Evolutionary conservation across 2,797 vertebrate species (phyloP).

Genomic region (Salarias fasciatus): DNA sequence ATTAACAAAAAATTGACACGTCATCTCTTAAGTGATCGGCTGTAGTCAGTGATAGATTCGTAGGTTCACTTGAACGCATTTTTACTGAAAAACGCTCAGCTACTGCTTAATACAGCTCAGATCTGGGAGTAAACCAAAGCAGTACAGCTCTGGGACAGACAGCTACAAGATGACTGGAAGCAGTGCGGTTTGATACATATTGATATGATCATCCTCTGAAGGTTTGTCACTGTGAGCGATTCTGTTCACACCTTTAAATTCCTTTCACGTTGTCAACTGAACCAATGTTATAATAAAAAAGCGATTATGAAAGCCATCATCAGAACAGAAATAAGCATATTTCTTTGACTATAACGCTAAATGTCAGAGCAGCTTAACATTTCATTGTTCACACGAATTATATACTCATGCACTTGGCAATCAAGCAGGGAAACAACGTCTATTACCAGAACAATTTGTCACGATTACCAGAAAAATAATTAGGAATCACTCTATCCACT

Average conservation of each 20-base stretch:
- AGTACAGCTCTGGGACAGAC: background rate
- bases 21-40: background rate
- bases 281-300: background rate
- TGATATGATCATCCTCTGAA: background rate
- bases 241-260: background rate
- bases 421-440: background rate
- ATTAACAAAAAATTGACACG: background rate
- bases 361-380: too few relatives aligned
- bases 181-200: background rate
- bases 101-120: background rate
- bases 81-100: background rate
- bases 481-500: too few relatives aligned
- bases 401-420: background rate
- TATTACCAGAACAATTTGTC: too few relatives aligned
- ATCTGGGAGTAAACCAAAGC: background rate
- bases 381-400: too few relatives aligned
- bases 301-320: conserved; percentile 1
- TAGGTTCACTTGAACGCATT: background rate
- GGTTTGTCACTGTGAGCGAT: background rate
- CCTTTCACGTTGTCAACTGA: background rate
- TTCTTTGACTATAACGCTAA: too few relatives aligned
- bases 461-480: too few relatives aligned
- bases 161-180: background rate
- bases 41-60: background rate
- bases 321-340: too few relatives aligned